These are phyloP conservation scores for Nemurella pictetii DNA, from an alignment of 2,888 invertebrate species.

Conservation along the genomic window DNA sequence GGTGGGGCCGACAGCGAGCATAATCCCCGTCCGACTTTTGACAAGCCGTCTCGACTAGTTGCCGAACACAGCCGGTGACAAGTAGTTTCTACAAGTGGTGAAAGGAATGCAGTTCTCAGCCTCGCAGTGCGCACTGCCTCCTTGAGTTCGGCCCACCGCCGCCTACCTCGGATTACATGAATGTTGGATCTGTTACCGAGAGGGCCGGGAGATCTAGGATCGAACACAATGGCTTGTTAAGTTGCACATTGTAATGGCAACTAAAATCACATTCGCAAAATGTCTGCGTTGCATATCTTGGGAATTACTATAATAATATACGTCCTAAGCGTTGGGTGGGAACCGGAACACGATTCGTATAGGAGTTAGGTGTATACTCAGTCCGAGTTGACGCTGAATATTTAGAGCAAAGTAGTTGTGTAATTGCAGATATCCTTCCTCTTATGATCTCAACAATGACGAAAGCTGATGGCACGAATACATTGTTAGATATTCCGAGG, in stretches of 20 bases:
- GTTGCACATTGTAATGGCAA: not conserved
- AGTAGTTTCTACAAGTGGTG: not conserved
- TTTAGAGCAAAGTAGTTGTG: no score
- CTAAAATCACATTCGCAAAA: not conserved
- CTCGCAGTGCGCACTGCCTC: not conserved
- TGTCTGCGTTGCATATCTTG: not conserved
- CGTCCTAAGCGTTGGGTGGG: no score
- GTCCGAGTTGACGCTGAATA: not conserved
- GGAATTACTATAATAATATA: no score
- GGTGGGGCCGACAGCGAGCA: not conserved
- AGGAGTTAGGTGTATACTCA: not conserved
- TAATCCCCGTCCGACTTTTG: not conserved
- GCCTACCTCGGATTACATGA: not conserved
- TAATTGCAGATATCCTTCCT: no score
- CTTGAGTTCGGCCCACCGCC: not conserved
- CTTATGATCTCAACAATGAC: no score
- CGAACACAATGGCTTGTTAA: not conserved
- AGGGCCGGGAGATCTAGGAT: not conserved
- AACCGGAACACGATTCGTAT: not conserved
- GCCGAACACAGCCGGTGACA: not conserved
- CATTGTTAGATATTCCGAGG: no score
- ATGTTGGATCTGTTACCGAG: not conserved
- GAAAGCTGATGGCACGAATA: no score
- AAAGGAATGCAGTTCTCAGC: not conserved
- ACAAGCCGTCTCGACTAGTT: not conserved